These are phyloP conservation scores for Dolichopus griseipennis DNA, from an alignment of 2,888 invertebrate species.

Conservation along the genomic window DNA sequence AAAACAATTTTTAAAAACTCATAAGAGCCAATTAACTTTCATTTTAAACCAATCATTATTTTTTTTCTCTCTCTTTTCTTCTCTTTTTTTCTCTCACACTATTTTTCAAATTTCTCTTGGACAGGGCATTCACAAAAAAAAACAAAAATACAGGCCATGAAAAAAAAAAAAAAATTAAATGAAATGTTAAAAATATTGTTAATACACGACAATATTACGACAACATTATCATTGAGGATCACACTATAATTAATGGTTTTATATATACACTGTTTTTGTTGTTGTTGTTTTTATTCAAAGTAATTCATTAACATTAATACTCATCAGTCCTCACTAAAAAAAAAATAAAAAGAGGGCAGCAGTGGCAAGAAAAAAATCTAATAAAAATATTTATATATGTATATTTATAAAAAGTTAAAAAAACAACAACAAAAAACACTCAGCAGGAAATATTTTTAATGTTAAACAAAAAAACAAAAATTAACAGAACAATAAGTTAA, in stretches of 20 bases:
- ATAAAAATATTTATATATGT: too few relatives aligned
- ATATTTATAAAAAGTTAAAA: background rate
- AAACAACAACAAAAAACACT: background rate
- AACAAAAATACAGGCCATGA: background rate
- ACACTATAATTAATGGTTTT: background rate
- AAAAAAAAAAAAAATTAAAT: too few relatives aligned
- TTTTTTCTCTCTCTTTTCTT: too few relatives aligned
- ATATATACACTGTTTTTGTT: background rate
- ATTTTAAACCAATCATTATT: background rate
- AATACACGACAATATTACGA: background rate
- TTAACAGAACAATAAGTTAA: background rate
- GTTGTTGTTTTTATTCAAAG: background rate
- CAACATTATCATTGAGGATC: background rate
- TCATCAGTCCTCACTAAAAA: too few relatives aligned
- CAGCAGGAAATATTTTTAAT: background rate
- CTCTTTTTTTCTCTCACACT: too few relatives aligned
- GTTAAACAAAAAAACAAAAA: too few relatives aligned
- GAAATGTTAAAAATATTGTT: background rate
- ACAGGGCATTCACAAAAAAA: too few relatives aligned
- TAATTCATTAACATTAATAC: slow-evolving; percentile 1
- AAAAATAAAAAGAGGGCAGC: slow-evolving; percentile 2
- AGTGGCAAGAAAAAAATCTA: background rate
- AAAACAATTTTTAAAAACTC: background rate
- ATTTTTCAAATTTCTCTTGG: too few relatives aligned
- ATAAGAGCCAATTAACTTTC: background rate